A percentile compares a stretch with the other conserved stretches of the same genome.
Evolutionary conservation across 2,888 invertebrate species (phyloP).

Genomic region (Pristionchus japonicus): DNA sequence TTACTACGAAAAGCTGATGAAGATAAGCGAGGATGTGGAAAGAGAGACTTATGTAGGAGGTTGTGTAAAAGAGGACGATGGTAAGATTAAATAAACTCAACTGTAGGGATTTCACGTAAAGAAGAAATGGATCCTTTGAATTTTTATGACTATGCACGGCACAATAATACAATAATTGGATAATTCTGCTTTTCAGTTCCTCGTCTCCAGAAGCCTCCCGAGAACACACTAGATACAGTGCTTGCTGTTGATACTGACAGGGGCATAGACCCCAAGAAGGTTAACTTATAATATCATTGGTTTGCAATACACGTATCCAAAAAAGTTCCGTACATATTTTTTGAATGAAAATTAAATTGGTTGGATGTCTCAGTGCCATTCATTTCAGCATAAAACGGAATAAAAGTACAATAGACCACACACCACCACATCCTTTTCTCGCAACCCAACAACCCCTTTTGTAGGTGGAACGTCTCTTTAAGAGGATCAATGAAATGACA

Average conservation of each 20-base stretch:
- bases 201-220: not conserved
- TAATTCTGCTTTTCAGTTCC: not conserved
- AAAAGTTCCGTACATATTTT: no score
- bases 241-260: not conserved
- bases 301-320: no score
- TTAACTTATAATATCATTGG: no score
- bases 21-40: conserved; percentile 24
- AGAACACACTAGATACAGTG: not conserved
- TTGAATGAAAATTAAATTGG: no score
- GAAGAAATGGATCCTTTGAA: no score
- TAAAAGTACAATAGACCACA: no score
- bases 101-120: not conserved
- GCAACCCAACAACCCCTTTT: no score
- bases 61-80: not conserved
- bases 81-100: not conserved
- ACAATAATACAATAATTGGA: not conserved
- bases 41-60: not conserved
- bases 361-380: no score
- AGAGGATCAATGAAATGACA: conserved; percentile 23
- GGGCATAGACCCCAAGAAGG: conserved; percentile 11
- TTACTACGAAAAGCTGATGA: conserved; percentile 26
- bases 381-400: no score
- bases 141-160: not conserved
- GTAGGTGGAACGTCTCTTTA: conserved; percentile 26
- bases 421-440: no score